phyloP scores from a whole-genome alignment of 2,797 vertebrate genomes.

The Phylloscopus collybita region DNA sequence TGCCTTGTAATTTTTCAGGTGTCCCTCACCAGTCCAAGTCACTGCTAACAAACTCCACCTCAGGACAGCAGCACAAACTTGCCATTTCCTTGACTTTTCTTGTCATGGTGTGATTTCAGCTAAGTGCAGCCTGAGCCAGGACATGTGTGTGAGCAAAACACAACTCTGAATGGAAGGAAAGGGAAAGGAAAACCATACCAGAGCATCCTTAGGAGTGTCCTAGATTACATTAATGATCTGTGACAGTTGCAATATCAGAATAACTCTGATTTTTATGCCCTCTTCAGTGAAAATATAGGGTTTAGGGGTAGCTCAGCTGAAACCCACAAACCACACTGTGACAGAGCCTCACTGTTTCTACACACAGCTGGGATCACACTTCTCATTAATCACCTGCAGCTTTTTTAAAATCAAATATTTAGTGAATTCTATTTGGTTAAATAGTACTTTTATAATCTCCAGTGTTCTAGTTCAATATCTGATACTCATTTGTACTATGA shows the following conservation, averaged over 20 bases:
- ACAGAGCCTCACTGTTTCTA: not conserved
- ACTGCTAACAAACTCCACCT: not conserved
- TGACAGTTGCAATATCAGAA: not conserved
- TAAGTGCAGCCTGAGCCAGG: not conserved
- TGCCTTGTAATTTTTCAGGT: not conserved
- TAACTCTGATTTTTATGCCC: not conserved
- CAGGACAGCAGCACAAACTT: not conserved
- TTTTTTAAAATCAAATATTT: not conserved
- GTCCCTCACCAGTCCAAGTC: not conserved
- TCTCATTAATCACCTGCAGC: not conserved
- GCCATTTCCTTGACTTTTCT: not conserved
- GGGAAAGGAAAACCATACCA: not conserved
- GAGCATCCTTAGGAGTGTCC: not conserved
- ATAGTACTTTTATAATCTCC: not conserved
- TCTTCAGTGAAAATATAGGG: not conserved
- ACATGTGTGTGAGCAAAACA: not conserved
- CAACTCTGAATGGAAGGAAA: not conserved
- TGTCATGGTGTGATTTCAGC: not conserved
- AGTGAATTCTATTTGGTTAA: not conserved
- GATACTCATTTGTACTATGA: not conserved
- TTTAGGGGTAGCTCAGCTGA: not conserved
- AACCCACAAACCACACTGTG: not conserved
- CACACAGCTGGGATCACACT: not conserved
- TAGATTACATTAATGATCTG: not conserved
- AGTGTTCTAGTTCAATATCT: not conserved